Evolutionary conservation across 2,113 vertebrate species (phyloP).

Genomic region (Aegithalos caudatus): DNA sequence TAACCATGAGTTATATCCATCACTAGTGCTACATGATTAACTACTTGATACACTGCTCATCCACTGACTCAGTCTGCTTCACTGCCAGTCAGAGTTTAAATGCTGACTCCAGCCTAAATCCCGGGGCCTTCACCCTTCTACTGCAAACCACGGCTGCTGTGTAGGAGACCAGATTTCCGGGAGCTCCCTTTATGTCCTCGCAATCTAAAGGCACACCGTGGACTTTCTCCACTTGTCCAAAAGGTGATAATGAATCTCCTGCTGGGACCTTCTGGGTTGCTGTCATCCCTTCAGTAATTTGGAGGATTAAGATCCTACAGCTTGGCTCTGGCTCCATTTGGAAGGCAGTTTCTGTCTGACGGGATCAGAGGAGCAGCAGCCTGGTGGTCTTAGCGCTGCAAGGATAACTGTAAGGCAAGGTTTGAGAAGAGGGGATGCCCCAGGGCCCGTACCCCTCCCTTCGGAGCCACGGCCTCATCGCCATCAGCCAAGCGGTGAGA

Average conservation of each 20-base stretch:
- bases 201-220: background rate
- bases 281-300: background rate
- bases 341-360: background rate
- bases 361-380: background rate
- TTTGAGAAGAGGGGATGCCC: too few species aligned
- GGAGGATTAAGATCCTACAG: background rate
- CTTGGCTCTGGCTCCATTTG: background rate
- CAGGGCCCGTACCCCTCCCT: background rate
- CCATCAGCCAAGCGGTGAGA: background rate
- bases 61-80: background rate
- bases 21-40: background rate
- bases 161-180: background rate
- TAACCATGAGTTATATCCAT: background rate
- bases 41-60: background rate
- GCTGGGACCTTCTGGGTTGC: background rate
- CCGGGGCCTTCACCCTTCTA: background rate
- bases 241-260: background rate
- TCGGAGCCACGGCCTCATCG: background rate
- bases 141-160: background rate
- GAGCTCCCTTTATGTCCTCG: background rate
- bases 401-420: background rate
- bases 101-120: background rate
- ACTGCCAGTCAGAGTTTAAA: background rate
- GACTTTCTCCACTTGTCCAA: background rate
- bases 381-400: fast-evolving